phyloP scores from a whole-genome alignment of 2,113 vertebrate species.

The Tichodroma muraria region DNA sequence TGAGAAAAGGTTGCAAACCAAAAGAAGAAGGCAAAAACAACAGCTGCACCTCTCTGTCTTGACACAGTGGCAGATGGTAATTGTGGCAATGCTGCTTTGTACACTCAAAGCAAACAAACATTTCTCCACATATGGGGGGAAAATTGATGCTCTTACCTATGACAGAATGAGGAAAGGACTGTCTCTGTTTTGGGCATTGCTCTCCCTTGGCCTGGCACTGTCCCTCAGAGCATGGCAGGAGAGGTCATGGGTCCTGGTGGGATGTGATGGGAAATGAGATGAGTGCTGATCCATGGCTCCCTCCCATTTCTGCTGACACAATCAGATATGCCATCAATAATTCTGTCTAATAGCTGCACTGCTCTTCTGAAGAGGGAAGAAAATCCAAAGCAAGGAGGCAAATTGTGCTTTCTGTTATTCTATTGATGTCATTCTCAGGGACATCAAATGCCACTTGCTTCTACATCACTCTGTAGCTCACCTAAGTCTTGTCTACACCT shows the following conservation, averaged over 20 bases:
- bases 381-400: rapidly evolving
- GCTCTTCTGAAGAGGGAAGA: background rate
- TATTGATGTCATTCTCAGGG: background rate
- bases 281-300: background rate
- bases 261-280: background rate
- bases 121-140: background rate
- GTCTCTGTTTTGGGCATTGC: background rate
- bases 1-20: background rate
- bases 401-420: background rate
- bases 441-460: background rate
- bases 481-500: rapidly evolving
- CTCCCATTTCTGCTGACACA: background rate
- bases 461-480: rapidly evolving
- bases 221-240: background rate
- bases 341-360: background rate
- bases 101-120: background rate
- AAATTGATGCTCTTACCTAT: background rate
- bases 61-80: background rate
- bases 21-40: background rate
- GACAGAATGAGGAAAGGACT: background rate
- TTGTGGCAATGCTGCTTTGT: background rate
- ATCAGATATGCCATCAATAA: background rate
- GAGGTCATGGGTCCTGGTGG: background rate
- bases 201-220: background rate
- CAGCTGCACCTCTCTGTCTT: background rate